Evolutionary conservation across 2,797 vertebrate genomes (phyloP).

Genomic region (Protonibea diacanthus): DNA sequence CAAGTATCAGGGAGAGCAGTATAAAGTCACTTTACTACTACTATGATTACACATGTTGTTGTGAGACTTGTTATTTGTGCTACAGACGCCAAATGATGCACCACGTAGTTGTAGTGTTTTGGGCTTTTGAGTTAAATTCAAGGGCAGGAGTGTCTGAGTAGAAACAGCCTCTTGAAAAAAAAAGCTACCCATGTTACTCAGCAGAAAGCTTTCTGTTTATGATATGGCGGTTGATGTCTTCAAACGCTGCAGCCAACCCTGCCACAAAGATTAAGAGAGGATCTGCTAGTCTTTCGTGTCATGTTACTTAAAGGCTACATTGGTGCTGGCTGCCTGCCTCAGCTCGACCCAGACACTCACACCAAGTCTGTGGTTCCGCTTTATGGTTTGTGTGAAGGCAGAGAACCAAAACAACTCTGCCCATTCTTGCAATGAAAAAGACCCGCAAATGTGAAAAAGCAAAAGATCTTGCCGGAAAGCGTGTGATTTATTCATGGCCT

Average conservation of each 20-base stretch:
- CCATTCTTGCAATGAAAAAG: slow-evolving; percentile 61
- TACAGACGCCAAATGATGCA: background rate
- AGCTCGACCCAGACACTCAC: slow-evolving; percentile 54
- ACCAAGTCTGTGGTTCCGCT: slow-evolving; percentile 65
- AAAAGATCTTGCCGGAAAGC: slow-evolving; percentile 66
- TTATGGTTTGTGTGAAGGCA: slow-evolving; percentile 61
- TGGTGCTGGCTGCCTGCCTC: slow-evolving; percentile 43
- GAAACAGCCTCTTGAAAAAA: slow-evolving; percentile 21
- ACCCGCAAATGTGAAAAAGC: slow-evolving; percentile 61
- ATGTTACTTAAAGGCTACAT: slow-evolving; percentile 62
- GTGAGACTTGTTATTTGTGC: background rate
- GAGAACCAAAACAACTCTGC: slow-evolving; percentile 68
- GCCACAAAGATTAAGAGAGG: slow-evolving; percentile 61
- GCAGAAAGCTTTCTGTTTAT: slow-evolving; percentile 34
- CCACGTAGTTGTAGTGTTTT: slow-evolving; percentile 10
- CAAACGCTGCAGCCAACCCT: slow-evolving; percentile 41
- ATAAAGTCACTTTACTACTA: background rate
- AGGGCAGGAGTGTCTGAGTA: background rate
- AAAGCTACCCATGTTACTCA: slow-evolving; percentile 12
- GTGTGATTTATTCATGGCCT: slow-evolving; percentile 78
- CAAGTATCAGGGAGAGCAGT: background rate
- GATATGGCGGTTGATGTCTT: slow-evolving; percentile 45
- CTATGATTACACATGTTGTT: background rate
- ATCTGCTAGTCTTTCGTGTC: slow-evolving; percentile 60
- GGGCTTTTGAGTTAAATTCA: background rate